Conservation (phyloP, 2,888 invertebrate species). For the Sphecodes monilicornis region DNA sequence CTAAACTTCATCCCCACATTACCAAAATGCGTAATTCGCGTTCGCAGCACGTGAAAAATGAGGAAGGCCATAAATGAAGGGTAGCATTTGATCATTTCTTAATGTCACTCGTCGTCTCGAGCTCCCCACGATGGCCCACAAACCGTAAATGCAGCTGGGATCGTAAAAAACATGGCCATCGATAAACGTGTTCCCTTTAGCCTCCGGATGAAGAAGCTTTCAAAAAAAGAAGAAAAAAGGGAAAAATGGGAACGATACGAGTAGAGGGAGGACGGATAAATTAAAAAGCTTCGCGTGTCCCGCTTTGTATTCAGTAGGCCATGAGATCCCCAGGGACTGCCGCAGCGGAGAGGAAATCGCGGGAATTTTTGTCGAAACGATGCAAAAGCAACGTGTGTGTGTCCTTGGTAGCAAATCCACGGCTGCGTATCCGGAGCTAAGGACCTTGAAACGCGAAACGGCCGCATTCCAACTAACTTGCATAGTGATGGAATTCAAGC, state of each 20-base stretch:
- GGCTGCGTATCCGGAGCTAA: constrained; percentile 18
- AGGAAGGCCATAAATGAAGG: not conserved
- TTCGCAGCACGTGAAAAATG: not conserved
- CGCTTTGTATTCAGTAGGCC: constrained; percentile 29
- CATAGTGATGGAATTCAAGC: constrained; percentile 2
- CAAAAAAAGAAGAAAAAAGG: not conserved
- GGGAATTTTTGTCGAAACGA: constrained; percentile 25
- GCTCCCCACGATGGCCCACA: not conserved
- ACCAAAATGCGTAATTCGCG: not conserved
- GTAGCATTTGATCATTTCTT: not conserved
- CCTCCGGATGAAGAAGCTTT: not conserved
- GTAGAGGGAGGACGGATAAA: constrained; percentile 12
- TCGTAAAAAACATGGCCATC: constrained; percentile 21
- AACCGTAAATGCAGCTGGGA: not conserved
- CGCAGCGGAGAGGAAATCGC: constrained; percentile 18
- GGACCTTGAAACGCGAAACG: constrained; percentile 52
- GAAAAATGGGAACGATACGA: not conserved
- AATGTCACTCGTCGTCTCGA: not conserved
- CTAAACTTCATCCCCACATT: not conserved
- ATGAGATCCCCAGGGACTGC: constrained; percentile 13
- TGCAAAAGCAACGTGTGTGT: constrained; percentile 15
- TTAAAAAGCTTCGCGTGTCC: constrained; percentile 42
- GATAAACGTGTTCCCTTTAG: constrained; percentile 16
- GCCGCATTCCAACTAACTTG: constrained; percentile 25
- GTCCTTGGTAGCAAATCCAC: constrained; percentile 43